Evolutionary conservation across 2,113 vertebrate species (phyloP).

Genomic region (Colossoma macropomum): DNA sequence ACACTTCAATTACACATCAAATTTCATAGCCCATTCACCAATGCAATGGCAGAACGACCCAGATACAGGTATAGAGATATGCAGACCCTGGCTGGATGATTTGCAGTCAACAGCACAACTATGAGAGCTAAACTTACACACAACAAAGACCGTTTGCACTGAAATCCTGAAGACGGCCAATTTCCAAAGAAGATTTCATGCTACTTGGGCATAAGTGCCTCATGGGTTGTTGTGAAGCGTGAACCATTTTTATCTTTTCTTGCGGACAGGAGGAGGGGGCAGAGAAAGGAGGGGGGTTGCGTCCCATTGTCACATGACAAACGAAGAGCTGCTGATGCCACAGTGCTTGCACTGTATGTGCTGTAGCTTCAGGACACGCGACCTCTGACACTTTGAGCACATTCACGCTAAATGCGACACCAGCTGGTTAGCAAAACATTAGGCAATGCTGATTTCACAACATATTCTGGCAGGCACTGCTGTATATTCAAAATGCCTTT

Average conservation of each 20-base stretch:
- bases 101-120: no score
- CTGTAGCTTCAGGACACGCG: background rate
- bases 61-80: no score
- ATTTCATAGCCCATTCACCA: no score
- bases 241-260: background rate
- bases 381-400: background rate
- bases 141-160: background rate
- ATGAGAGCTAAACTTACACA: no score
- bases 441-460: constrained; percentile 11
- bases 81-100: no score
- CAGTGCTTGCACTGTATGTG: background rate
- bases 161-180: background rate
- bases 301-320: constrained; percentile 23
- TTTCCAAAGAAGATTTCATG: constrained; percentile 2
- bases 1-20: no score
- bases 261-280: background rate
- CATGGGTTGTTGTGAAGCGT: background rate
- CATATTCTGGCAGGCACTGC: background rate
- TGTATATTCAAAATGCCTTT: background rate
- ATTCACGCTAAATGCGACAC: background rate
- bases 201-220: background rate
- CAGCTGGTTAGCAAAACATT: background rate
- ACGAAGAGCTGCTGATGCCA: background rate
- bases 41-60: no score
- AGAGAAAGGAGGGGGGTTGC: background rate